phyloP scores from a whole-genome alignment of 1,140 invertebrate genomes.

The Saxidomus purpurata region DNA sequence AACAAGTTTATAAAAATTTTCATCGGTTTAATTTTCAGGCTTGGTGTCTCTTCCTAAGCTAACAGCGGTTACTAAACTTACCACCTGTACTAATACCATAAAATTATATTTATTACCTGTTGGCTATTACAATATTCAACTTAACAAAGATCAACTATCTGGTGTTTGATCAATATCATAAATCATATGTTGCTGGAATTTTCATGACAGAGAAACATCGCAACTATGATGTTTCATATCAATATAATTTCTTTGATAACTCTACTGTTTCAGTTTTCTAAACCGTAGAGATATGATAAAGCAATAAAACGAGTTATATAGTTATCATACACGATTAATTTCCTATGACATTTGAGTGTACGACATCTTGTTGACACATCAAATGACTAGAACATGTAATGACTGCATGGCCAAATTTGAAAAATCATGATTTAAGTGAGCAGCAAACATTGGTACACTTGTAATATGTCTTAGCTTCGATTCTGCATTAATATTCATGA shows the following conservation, averaged over 20 bases:
- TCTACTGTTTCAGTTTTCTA: constrained; percentile 4
- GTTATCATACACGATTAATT: background rate
- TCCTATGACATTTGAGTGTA: background rate
- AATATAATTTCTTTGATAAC: background rate
- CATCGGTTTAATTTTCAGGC: too few species aligned
- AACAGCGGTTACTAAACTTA: background rate
- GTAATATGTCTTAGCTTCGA: too few species aligned
- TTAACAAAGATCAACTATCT: background rate
- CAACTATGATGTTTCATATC: background rate
- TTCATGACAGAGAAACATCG: background rate
- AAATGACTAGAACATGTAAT: too few species aligned
- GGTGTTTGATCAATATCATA: background rate
- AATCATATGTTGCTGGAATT: background rate
- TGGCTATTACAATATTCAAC: background rate
- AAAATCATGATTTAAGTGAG: too few species aligned
- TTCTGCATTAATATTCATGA: too few species aligned
- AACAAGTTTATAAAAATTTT: too few species aligned
- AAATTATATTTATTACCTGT: background rate
- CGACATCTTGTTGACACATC: background rate
- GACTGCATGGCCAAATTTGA: too few species aligned
- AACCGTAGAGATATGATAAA: background rate
- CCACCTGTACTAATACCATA: background rate
- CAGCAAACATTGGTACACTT: too few species aligned
- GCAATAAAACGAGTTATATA: background rate
- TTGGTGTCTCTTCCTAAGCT: too few species aligned